phyloP scores from a whole-genome alignment of 2,797 vertebrate genomes.

The Muscicapa comitata region DNA sequence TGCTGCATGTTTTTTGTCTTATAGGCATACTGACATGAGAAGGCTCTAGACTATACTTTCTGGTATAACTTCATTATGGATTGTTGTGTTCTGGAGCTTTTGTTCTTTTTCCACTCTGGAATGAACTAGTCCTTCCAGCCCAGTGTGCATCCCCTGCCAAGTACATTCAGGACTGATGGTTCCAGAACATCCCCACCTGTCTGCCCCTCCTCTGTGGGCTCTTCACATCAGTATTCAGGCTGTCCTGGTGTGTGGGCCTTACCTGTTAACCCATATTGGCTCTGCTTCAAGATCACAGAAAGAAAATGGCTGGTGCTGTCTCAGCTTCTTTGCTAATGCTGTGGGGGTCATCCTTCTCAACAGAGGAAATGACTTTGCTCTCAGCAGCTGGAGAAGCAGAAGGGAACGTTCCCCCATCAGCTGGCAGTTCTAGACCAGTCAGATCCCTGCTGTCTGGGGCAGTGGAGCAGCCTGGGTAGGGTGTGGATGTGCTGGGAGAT shows the following conservation, averaged over 20 bases:
- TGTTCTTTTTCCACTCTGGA: background rate
- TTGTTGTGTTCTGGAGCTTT: background rate
- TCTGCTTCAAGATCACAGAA: background rate
- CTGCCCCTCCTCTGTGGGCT: background rate
- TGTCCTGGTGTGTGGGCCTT: background rate
- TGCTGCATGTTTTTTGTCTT: background rate
- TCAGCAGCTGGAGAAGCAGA: background rate
- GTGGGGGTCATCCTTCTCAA: background rate
- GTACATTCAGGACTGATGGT: background rate
- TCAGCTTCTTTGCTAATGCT: background rate
- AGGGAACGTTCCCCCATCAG: fast-evolving
- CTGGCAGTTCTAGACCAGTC: background rate
- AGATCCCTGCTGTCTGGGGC: background rate
- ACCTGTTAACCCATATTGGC: background rate
- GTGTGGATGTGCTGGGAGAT: background rate
- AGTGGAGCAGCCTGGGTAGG: background rate
- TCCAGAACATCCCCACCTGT: background rate
- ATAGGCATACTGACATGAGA: fast-evolving
- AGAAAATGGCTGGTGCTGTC: background rate
- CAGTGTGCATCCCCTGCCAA: background rate
- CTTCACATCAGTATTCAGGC: background rate
- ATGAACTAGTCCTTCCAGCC: background rate
- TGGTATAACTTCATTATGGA: background rate
- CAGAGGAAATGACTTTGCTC: background rate
- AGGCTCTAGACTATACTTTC: background rate